Evolutionary conservation across 2,797 vertebrate species (phyloP).

Genomic region (Poecilia velifera): DNA sequence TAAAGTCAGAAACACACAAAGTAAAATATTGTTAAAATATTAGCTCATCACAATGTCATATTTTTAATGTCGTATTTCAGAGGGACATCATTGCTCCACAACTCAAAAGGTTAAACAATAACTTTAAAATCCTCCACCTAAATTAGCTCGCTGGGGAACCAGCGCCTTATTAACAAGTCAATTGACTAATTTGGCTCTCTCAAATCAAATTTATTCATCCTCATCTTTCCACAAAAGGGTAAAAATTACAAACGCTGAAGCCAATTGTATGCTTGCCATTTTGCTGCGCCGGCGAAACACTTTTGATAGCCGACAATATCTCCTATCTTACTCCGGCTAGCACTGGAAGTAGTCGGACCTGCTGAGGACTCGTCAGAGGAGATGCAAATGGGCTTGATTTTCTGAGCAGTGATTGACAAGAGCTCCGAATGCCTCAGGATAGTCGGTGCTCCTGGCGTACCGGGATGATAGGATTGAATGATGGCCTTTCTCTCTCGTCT

Average conservation of each 20-base stretch:
- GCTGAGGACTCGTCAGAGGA: constrained; percentile 61
- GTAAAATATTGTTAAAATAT: not conserved
- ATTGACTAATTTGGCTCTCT: constrained; percentile 30
- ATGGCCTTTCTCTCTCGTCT: constrained; percentile 76
- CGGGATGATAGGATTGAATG: constrained; percentile 73
- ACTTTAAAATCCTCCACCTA: constrained; percentile 15
- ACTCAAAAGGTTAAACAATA: constrained; percentile 32
- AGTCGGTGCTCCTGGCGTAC: constrained; percentile 55
- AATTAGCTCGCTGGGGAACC: constrained; percentile 37
- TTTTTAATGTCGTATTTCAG: not conserved
- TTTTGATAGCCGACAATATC: constrained; percentile 1
- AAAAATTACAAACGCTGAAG: not conserved
- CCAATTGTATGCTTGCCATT: constrained; percentile 1
- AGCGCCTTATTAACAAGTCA: constrained; percentile 36
- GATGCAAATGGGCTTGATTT: constrained; percentile 62
- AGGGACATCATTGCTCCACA: not conserved
- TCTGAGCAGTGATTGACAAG: constrained; percentile 72
- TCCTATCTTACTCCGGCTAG: constrained; percentile 22
- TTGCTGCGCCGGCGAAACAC: constrained; percentile 6
- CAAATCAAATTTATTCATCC: constrained; percentile 28
- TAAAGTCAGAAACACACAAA: not conserved
- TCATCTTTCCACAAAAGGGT: not conserved
- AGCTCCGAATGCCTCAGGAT: constrained; percentile 58
- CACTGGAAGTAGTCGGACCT: constrained; percentile 33
- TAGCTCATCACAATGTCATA: not conserved